Conservation (phyloP, 2,888 invertebrate genomes). For the Macrophya annulata region DNA sequence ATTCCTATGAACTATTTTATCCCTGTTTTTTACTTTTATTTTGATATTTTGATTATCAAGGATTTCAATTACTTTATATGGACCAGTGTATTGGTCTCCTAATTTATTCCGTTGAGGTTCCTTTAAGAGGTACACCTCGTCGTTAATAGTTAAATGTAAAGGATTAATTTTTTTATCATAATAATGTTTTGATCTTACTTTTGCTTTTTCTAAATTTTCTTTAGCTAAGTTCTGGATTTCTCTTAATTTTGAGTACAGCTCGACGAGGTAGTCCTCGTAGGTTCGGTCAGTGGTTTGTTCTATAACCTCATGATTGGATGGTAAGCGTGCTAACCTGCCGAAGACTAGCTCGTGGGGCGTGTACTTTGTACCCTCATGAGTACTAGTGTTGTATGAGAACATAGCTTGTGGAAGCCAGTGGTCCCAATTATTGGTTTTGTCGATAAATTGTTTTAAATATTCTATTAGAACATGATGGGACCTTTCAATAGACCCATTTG, state of each 20-base stretch:
- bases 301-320: not conserved
- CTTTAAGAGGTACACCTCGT: constrained; percentile 19
- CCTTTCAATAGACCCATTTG: not conserved
- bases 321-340: not conserved
- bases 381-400: not conserved
- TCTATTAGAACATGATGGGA: constrained; percentile 6
- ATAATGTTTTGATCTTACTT: not conserved
- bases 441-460: not conserved
- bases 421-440: not conserved
- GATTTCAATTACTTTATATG: constrained; percentile 56
- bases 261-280: not conserved
- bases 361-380: no score
- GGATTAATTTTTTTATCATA: not conserved
- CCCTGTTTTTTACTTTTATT: not conserved
- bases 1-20: not conserved
- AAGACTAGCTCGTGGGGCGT: not conserved
- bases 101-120: constrained; percentile 56
- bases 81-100: constrained; percentile 58
- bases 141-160: not conserved
- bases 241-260: not conserved
- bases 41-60: constrained; percentile 31
- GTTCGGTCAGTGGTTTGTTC: not conserved
- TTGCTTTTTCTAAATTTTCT: not conserved
- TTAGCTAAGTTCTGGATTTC: not conserved
- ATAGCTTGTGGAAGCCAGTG: not conserved